Percentiles rank a stretch among this genome's conserved stretches.
phyloP scores from a whole-genome alignment of 2,113 vertebrate species.

The Aegotheles bennettii region DNA sequence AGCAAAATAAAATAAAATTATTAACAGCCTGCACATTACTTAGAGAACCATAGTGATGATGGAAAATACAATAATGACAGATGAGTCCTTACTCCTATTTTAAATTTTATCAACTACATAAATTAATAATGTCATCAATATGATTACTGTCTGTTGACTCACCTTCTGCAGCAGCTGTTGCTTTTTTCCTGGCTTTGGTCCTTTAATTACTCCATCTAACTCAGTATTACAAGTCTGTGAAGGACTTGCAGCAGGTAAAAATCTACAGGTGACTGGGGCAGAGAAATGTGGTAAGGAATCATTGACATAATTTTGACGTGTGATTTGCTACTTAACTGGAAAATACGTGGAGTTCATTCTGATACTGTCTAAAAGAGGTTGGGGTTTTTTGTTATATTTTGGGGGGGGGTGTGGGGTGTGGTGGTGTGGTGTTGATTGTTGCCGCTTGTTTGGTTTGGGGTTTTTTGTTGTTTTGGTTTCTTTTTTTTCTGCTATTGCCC shows the following conservation, averaged over 20 bases:
- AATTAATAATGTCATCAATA: slow-evolving; percentile 49
- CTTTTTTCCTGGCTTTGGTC: slow-evolving; percentile 1
- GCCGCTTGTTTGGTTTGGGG: not conserved
- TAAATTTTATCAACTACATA: slow-evolving; percentile 37
- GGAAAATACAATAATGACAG: slow-evolving; percentile 23
- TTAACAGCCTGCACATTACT: not conserved
- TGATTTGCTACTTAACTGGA: not conserved
- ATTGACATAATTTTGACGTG: not conserved
- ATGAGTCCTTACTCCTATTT: slow-evolving; percentile 13
- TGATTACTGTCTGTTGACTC: slow-evolving; percentile 26
- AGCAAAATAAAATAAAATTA: not conserved
- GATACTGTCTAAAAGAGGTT: not conserved
- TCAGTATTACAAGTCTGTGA: not conserved
- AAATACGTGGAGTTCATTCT: not conserved
- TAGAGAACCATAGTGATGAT: not conserved
- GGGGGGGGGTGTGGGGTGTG: no score
- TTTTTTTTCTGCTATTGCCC: not conserved
- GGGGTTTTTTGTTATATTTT: not conserved
- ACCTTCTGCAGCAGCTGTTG: slow-evolving; percentile 38
- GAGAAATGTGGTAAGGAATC: not conserved
- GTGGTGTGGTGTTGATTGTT: not conserved
- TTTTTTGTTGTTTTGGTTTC: not conserved
- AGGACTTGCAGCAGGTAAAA: not conserved
- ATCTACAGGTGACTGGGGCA: not conserved
- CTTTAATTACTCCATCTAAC: not conserved